Base-by-base conservation (phyloP, 2,888 invertebrate genomes). In the Drosophila nr. medialis region DNA sequence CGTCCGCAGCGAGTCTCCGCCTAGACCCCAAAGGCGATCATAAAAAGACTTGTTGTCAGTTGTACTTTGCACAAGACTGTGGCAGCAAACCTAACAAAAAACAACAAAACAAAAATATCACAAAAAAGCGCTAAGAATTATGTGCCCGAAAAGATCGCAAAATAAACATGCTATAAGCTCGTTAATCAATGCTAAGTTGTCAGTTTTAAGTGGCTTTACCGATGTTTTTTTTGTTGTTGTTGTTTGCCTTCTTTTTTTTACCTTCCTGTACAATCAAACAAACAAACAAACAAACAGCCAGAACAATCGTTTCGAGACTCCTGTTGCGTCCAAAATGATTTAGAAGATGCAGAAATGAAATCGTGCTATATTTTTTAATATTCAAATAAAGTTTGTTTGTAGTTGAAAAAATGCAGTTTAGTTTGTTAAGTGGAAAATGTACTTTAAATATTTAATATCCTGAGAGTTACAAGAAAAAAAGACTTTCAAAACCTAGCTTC, bases 101-200 rank as follows among this genome's bases (percentile, higher is more conserved):
- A 30, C 13, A 61, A 27, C 36, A 48, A 45, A 51, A 55, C 65
- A 30, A 32, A 53, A 42, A 75, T 66, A 58, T 27, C 29, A 40
- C 56, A 36, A 42, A 66, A 53, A 49, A 48, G 53, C 60, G 30
- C 63, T 54, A 48, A 65, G 72, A 78, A 78, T 75, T 78, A 75
- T 75, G 64, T 79, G 75, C n/a, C 68, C 70, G 54, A 75, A 78
- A 65, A 81, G 75, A 87, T 82, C 82, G 76, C 75, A 63, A 87
- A 80, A 75, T 85, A 80, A 86, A 86, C 89, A 90, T 86, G 89
- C 81, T 77, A 90, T 83, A 88, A 89, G 88, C 86, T 81, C 85
- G 90, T 90, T 90, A 90, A 90, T 90, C 89, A 90, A 85, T 74
- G 75, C 75, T 80, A 90, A 89, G 89, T 83, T 90, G 89, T 86